phyloP scores from a whole-genome alignment of 1,140 invertebrate genomes.

The Subanguina moxae region DNA sequence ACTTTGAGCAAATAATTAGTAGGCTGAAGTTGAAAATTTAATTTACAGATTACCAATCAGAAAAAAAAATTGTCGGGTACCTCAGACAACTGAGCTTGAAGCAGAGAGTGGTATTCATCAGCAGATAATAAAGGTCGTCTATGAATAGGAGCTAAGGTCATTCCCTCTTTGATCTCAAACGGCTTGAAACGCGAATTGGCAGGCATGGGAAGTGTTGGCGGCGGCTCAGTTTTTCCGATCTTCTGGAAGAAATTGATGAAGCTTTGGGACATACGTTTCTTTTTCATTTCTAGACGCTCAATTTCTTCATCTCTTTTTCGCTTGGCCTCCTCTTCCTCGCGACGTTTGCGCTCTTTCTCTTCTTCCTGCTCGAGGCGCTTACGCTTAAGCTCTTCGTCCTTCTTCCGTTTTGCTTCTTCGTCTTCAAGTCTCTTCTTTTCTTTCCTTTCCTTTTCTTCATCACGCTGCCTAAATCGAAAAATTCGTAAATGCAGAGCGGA shows the following conservation, averaged over 20 bases:
- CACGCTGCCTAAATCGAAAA: conserved; percentile 4
- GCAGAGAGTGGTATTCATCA: conserved; percentile 1
- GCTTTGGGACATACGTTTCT: conserved; percentile 10
- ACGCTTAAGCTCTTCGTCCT: not conserved
- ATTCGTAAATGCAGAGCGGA: too few relatives aligned
- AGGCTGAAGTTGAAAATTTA: not conserved
- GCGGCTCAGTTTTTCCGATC: not conserved
- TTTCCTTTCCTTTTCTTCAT: not conserved
- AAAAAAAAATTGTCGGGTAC: not conserved
- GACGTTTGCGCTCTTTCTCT: not conserved
- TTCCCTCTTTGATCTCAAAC: conserved; percentile 16
- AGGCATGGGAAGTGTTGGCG: not conserved
- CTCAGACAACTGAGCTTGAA: not conserved
- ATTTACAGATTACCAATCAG: too few relatives aligned
- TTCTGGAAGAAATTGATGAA: conserved; percentile 22
- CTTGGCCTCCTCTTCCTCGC: conserved; percentile 4
- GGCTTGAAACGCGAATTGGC: conserved; percentile 9
- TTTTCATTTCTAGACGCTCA: not conserved
- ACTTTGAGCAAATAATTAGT: not conserved
- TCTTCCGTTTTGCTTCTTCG: not conserved
- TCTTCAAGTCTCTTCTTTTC: not conserved
- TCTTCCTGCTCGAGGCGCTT: not conserved
- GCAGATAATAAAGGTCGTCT: not conserved
- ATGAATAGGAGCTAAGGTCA: conserved; percentile 15
- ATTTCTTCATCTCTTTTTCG: not conserved